Evolutionary conservation across 2,113 vertebrate genomes (phyloP).

Genomic region (Crotophaga sulcirostris): DNA sequence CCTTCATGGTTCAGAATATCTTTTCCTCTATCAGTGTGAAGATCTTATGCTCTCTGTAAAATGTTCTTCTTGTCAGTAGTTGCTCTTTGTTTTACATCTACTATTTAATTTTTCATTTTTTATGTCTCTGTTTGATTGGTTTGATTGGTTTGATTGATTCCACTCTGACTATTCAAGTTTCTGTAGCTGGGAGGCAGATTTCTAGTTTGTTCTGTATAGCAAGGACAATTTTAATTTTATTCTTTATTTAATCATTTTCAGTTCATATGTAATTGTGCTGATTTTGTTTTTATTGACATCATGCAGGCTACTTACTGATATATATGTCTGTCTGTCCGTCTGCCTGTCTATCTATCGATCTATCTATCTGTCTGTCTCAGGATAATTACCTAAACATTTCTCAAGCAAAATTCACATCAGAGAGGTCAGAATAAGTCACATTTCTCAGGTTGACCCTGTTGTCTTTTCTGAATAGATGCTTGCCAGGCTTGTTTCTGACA

Average conservation of each 20-base stretch:
- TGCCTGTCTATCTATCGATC: too few species aligned
- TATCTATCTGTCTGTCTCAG: not conserved
- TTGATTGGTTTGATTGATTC: not conserved
- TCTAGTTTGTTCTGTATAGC: not conserved
- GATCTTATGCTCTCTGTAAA: not conserved
- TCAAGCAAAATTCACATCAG: not conserved
- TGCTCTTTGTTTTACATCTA: not conserved
- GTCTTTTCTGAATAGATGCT: not conserved
- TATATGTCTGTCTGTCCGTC: not conserved
- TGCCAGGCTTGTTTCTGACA: not conserved
- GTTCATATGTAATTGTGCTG: not conserved
- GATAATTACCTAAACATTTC: not conserved
- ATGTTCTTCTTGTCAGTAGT: not conserved
- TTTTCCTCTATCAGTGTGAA: not conserved
- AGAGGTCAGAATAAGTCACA: not conserved
- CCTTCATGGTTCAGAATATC: not conserved
- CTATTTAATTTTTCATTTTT: not conserved
- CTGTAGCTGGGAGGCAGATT: not conserved
- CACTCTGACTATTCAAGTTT: not conserved
- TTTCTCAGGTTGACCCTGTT: not conserved
- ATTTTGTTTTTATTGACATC: not conserved
- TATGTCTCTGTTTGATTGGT: fast-evolving
- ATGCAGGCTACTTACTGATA: not conserved
- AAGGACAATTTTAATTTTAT: not conserved
- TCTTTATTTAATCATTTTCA: not conserved